Percentiles rank a stretch among this genome's conserved stretches.
phyloP scores from a whole-genome alignment of 2,888 invertebrate genomes.

The Ophion costatus region DNA sequence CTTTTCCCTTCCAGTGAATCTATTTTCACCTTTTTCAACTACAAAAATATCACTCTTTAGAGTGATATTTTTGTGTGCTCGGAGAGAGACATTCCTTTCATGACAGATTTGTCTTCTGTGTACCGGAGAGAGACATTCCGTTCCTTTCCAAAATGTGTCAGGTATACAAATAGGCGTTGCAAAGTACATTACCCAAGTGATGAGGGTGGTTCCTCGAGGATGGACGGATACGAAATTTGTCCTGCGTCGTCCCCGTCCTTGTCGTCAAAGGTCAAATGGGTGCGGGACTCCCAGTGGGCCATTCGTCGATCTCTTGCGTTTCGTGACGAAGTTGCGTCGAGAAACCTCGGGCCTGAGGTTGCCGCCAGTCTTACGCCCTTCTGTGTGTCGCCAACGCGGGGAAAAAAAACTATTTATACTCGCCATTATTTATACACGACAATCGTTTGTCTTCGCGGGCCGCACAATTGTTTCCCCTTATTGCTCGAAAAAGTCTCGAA shows the following conservation, averaged over 20 bases:
- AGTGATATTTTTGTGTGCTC: too few species aligned
- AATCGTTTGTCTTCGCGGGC: constrained; percentile 26
- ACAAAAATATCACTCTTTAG: too few species aligned
- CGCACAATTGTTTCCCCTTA: neutral
- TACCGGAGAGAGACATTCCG: neutral
- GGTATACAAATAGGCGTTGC: constrained; percentile 26
- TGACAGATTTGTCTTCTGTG: too few species aligned
- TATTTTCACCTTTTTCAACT: too few species aligned
- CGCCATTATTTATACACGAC: constrained; percentile 29
- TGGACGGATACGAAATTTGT: constrained; percentile 38
- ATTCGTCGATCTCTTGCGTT: constrained; percentile 53
- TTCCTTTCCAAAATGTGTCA: constrained; percentile 1
- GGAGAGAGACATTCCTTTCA: too few species aligned
- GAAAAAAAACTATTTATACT: constrained; percentile 26
- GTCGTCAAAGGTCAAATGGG: constrained; percentile 59
- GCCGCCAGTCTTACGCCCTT: constrained; percentile 15
- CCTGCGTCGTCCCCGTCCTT: constrained; percentile 26
- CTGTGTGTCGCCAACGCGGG: constrained; percentile 12
- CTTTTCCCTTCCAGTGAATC: too few species aligned
- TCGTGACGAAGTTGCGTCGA: neutral
- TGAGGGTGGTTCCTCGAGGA: constrained; percentile 40
- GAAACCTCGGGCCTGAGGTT: constrained; percentile 8
- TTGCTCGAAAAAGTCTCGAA: too few species aligned
- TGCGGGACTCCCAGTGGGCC: constrained; percentile 59
- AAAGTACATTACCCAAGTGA: constrained; percentile 39